Evolutionary conservation across 2,888 invertebrate genomes (phyloP).

Genomic region (Cancer borealis): DNA sequence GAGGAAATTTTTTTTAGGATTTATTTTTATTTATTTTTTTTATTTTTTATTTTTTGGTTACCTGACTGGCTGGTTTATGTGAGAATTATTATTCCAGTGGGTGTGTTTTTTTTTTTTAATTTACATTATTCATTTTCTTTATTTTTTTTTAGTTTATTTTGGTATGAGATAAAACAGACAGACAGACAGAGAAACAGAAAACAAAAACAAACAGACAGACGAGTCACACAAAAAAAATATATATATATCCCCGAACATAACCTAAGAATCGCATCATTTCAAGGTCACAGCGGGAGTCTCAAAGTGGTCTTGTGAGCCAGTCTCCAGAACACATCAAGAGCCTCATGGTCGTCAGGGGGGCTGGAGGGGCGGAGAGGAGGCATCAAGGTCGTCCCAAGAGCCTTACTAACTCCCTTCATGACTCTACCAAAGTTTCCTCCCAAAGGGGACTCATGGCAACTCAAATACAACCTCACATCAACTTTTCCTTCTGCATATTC

Average conservation of each 20-base stretch:
- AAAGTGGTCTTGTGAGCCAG: neutral
- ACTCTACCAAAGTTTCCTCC: neutral
- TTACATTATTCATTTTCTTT: neutral
- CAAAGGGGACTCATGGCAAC: neutral
- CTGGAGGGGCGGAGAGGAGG: neutral
- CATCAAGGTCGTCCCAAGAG: neutral
- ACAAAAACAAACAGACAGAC: neutral
- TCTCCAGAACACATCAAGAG: neutral
- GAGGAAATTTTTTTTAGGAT: too few species aligned
- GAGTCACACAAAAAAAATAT: neutral
- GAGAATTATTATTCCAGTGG: too few species aligned
- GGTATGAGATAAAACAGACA: neutral
- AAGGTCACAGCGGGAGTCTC: neutral
- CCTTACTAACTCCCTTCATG: constrained; percentile 20
- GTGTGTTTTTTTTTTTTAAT: neutral
- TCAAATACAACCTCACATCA: neutral
- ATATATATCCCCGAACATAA: neutral
- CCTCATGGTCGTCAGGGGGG: neutral
- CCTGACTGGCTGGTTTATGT: too few species aligned
- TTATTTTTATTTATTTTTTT: too few species aligned
- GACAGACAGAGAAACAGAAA: constrained; percentile 17
- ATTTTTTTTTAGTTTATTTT: neutral
- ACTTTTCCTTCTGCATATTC: neutral
- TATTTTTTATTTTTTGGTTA: too few species aligned
- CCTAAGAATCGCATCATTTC: neutral